A percentile compares a stretch with the other conserved stretches of the same genome.
Evolutionary conservation across 2,797 vertebrate species (phyloP).

Genomic region (Setipinna tenuifilis): DNA sequence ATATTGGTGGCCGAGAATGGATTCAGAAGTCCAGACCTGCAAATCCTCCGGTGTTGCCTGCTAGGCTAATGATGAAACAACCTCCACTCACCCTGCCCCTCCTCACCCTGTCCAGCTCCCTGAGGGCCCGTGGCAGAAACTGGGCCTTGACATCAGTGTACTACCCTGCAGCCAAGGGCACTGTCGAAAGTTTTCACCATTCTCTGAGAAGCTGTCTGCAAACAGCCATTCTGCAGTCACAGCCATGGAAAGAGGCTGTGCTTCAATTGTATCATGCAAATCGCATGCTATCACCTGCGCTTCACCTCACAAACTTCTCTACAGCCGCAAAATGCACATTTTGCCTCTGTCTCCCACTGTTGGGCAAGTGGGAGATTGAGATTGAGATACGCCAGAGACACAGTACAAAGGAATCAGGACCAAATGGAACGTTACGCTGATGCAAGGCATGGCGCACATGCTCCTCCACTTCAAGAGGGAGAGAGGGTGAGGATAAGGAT

Average conservation of each 20-base stretch:
- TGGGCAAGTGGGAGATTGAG: no score
- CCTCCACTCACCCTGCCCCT: background rate
- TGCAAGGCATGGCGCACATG: background rate
- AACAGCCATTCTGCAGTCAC: conserved; percentile 23
- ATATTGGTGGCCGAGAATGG: conserved; percentile 34
- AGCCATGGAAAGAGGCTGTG: conserved; percentile 32
- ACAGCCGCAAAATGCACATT: conserved; percentile 19
- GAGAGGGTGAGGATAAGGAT: conserved; percentile 29
- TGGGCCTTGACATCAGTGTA: conserved; percentile 29
- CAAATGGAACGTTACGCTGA: conserved; percentile 27
- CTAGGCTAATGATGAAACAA: conserved; percentile 25
- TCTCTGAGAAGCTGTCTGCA: conserved; percentile 27
- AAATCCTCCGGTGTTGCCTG: background rate
- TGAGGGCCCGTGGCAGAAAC: conserved; percentile 25
- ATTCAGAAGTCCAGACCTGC: conserved; percentile 19
- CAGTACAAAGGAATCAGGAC: background rate
- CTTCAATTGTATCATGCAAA: conserved; percentile 10
- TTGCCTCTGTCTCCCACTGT: background rate
- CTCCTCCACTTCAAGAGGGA: background rate
- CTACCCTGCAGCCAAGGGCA: conserved; percentile 17
- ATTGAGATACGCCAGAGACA: no score
- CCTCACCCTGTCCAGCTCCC: conserved; percentile 14
- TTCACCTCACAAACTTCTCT: conserved; percentile 19
- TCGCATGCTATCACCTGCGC: background rate
- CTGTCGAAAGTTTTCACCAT: conserved; percentile 24